A percentile compares a stretch with the other conserved stretches of the same genome.
Evolutionary conservation across 2,888 invertebrate genomes (phyloP).

Genomic region (Cataglyphis rosenhaueri): DNA sequence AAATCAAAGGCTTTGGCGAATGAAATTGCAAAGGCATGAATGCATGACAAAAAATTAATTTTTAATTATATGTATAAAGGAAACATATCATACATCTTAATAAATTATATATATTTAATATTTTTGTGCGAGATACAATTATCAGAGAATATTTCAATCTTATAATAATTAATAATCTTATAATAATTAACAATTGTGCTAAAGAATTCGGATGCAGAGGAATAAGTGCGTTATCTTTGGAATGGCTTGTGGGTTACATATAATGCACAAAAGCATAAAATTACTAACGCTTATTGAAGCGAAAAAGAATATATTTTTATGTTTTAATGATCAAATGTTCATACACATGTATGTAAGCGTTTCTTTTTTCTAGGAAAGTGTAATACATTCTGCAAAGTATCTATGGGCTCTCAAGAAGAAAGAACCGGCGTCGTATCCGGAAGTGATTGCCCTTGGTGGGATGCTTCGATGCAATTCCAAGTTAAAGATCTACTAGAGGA

Average conservation of each 20-base stretch:
- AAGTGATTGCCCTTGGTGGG: constrained; percentile 89
- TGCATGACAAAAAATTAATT: neutral
- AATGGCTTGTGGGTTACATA: neutral
- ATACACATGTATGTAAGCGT: neutral
- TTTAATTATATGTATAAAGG: neutral
- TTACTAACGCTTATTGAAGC: constrained; percentile 22
- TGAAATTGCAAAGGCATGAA: neutral
- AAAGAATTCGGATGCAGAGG: neutral
- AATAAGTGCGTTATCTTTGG: neutral
- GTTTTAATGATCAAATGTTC: neutral
- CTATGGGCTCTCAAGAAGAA: constrained; percentile 90
- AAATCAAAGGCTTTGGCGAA: constrained; percentile 13
- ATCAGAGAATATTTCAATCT: constrained; percentile 12
- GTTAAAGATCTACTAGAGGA: constrained; percentile 90
- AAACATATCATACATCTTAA: neutral
- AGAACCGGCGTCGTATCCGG: constrained; percentile 88
- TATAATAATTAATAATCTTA: constrained; percentile 1
- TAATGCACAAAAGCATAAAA: neutral
- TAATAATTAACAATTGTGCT: neutral
- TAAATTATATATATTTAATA: constrained; percentile 5
- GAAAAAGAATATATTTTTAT: neutral
- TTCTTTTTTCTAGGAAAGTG: constrained; percentile 86
- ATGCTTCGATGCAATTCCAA: constrained; percentile 92
- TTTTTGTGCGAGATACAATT: neutral
- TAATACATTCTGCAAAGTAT: constrained; percentile 91